Percentiles rank a stretch among this genome's conserved stretches.
Conservation (phyloP, 1,140 invertebrate genomes). For the Lordiphosa stackelbergi region DNA sequence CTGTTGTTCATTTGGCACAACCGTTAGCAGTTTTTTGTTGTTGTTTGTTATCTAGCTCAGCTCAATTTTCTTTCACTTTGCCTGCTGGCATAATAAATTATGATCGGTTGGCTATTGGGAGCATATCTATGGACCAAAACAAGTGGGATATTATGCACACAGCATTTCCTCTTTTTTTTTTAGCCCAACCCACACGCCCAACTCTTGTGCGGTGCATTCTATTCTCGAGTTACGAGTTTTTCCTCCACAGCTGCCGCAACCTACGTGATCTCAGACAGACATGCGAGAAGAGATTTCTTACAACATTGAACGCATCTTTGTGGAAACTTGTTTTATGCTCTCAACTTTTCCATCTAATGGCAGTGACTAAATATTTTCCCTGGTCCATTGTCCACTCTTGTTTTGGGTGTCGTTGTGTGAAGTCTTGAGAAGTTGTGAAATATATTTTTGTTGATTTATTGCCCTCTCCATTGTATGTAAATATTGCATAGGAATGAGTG, state of each 20-base stretch:
- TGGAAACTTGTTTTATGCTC: constrained; percentile 54
- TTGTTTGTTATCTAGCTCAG: constrained; percentile 39
- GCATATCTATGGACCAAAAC: constrained; percentile 14
- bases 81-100: constrained; percentile 41
- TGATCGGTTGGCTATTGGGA: constrained; percentile 63
- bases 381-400: constrained; percentile 47
- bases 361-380: constrained; percentile 24
- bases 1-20: constrained; percentile 58
- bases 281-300: background rate
- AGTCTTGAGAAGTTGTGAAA: constrained; percentile 53
- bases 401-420: constrained; percentile 27
- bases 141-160: too few species aligned
- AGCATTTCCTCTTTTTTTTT: constrained; percentile 11
- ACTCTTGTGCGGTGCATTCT: constrained; percentile 5
- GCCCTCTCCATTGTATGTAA: constrained; percentile 54
- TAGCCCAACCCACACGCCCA: constrained; percentile 26
- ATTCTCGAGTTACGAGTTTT: constrained; percentile 8
- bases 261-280: constrained; percentile 54
- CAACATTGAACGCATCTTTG: background rate
- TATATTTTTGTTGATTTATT: constrained; percentile 42
- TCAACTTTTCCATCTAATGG: constrained; percentile 37
- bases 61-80: constrained; percentile 60
- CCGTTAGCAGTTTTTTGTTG: constrained; percentile 42
- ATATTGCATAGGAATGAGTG: constrained; percentile 24
- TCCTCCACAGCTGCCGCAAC: constrained; percentile 1